Percentiles rank a stretch among this genome's conserved stretches.
These are phyloP conservation scores for Chymomyza fuscimana DNA, from an alignment of 2,888 invertebrate species.

Conservation along the genomic window DNA sequence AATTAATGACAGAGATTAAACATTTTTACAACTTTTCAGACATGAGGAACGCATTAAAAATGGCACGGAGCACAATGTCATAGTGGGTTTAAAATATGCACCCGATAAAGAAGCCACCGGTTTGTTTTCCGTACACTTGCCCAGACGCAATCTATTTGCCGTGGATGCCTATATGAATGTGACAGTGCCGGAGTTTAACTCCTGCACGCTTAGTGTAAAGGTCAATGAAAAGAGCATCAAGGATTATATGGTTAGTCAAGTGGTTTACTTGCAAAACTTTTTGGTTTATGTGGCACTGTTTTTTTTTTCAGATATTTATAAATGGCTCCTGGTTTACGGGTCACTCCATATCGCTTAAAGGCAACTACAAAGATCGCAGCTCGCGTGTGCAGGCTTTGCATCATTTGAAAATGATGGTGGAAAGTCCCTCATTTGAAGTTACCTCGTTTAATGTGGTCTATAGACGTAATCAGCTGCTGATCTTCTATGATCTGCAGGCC, in stretches of 20 bases:
- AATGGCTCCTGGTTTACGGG: constrained; percentile 91
- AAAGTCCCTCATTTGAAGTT: constrained; percentile 87
- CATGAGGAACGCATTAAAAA: constrained; percentile 80
- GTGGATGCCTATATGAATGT: constrained; percentile 87
- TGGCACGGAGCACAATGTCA: constrained; percentile 82
- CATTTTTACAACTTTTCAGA: constrained; percentile 44
- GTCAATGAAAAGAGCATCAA: constrained; percentile 85
- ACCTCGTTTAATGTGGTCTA: constrained; percentile 84
- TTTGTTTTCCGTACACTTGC: constrained; percentile 83
- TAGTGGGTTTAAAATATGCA: constrained; percentile 82
- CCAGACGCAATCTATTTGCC: constrained; percentile 84
- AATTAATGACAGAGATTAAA: neutral
- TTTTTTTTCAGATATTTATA: constrained; percentile 83
- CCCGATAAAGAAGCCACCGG: constrained; percentile 83
- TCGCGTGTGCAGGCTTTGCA: constrained; percentile 84
- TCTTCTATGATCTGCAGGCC: constrained; percentile 85
- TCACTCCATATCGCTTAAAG: constrained; percentile 83
- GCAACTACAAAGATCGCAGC: constrained; percentile 88
- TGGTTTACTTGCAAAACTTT: neutral
- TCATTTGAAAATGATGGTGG: constrained; percentile 85
- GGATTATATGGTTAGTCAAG: constrained; percentile 84
- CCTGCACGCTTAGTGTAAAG: constrained; percentile 84
- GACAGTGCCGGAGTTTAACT: constrained; percentile 87
- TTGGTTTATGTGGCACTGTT: neutral
- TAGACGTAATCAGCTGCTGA: constrained; percentile 85